Percentiles rank a stretch among this genome's conserved stretches.
Evolutionary conservation across 2,888 invertebrate genomes (phyloP).

Genomic region (Chaitophorus viminalis): DNA sequence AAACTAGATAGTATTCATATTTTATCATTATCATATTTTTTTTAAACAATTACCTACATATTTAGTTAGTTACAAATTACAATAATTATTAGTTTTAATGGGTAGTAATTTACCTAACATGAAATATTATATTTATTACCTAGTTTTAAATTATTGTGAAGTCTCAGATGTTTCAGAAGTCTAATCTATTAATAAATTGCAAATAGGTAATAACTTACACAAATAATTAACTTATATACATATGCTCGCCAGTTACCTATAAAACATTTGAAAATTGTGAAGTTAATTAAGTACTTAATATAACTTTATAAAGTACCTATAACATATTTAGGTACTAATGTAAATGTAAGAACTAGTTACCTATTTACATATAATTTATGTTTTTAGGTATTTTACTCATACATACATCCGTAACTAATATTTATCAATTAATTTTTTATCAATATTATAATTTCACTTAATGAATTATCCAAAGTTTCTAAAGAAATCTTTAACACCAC

Average conservation of each 20-base stretch:
- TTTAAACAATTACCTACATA: neutral
- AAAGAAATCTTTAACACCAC: conserved; percentile 56
- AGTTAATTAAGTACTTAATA: neutral
- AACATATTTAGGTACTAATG: neutral
- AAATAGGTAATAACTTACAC: neutral
- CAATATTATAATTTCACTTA: conserved; percentile 15
- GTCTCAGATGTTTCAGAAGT: neutral
- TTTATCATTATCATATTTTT: too few species aligned
- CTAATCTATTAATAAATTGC: neutral
- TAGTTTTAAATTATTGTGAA: neutral
- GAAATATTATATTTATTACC: neutral
- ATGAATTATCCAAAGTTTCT: conserved; percentile 48
- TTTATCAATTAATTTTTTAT: neutral
- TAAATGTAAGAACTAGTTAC: neutral
- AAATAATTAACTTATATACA: neutral
- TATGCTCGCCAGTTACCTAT: neutral
- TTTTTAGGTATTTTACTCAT: neutral
- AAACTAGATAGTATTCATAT: neutral
- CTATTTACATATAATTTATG: neutral
- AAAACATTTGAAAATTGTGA: neutral
- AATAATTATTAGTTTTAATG: neutral
- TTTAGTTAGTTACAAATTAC: conserved; percentile 17
- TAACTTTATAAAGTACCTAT: too few species aligned
- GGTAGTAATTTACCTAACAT: neutral
- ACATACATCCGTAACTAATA: neutral